Evolutionary conservation across 53 echinoderm and acorn worm genomes (phyloP), one percentile per base, ranked within the genome.

Genomic region (Apostichopus leukothele): DNA sequence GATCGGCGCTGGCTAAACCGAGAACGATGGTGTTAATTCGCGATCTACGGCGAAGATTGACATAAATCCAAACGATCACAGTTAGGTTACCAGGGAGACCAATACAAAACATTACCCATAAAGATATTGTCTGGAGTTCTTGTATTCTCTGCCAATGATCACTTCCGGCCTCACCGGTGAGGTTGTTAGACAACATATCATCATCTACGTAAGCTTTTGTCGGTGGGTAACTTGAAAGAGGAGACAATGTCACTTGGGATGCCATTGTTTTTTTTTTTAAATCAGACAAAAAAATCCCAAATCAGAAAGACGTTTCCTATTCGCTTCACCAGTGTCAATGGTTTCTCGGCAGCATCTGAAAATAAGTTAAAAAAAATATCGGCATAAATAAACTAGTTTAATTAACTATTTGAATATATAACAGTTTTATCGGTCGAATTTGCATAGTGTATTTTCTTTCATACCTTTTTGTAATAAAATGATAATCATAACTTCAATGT

Each of bases 1-100:
- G 90, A 80, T 98, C 98, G n/a, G 98, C 95, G 76, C 93, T 92
- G 50, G 98, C 94, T 53, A 98, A 87, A 25, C 94, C 95, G 16
- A 98, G 90, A 4, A 98, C 95, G 78, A 98, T 95, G 52, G 86
- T 94, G 79, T 98, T 94, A 6, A 98, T 91, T 7, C 96, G 89
- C 10, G 95, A 98, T 55, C 91, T 83, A 18, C 98, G 73, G 19
- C 95, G 92, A 12, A 93, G 89, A 67, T 95, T 95, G 9, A 95
- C 74, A 67, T 88, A 92, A 59, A 98, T 89, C 94, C 95, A 96
- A 55, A 93, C 88, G 74, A 91, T 92, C 0, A 98, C 95, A 67
- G 93, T 86, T 1, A 91, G 78, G 74, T 98, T 98, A 12, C 98
- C 98, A n/a, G 95, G 53, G 27, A 95, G 75, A 16, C 98, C 98